Evolutionary conservation across 2,113 vertebrate genomes (phyloP), one percentile per base, ranked within the genome.

Genomic region (Candoia aspera): DNA sequence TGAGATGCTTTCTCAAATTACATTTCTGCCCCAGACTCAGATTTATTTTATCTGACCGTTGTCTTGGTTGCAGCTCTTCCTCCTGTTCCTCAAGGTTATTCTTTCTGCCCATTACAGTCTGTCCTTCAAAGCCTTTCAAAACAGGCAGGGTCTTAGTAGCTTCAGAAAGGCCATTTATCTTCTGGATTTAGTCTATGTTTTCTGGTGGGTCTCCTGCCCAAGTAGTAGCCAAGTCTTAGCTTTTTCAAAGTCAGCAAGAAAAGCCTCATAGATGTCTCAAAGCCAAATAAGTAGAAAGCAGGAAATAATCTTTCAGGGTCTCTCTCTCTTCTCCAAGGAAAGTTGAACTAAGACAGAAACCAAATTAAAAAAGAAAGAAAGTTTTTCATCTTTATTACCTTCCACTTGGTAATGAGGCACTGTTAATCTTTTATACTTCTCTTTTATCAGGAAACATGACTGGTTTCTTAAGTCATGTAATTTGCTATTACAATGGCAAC

Each of bases 401-500:
- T 46, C 19, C n/a, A 88, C 5, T 0, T 91, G 84, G 86, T 88
- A 90, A 83, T 3, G 79, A 95, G 95, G 91, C 15, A 49, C 64
- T 54, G 91, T 73, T 93, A 55, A 79, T 87, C 59, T 62, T 11
- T 59, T 4, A 37, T 23, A 37, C 68, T 87, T 55, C 37, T 57
- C 84, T 73, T 64, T 94, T 57, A 21, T 23, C 0, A 3, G 86
- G 57, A 96, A 89, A 8, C 6, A 12, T 3, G 59, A 24, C 0
- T 87, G 54, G 53, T 64, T 53, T 17, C 91, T 33, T 91, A 62
- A 93, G 37, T 59, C 57, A 17, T 91, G 37, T 46, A 46, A 79
- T 87, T 54, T 57, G 42, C 62, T 42, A 29, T 59, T 79, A 59
- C 62, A 91, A 73, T 79, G 59, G 59, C 90, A 86, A 37, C 15